Evolutionary conservation across 1,140 invertebrate genomes (phyloP), one percentile per base, ranked within the genome.

Genomic region (Kradibia gibbosae): DNA sequence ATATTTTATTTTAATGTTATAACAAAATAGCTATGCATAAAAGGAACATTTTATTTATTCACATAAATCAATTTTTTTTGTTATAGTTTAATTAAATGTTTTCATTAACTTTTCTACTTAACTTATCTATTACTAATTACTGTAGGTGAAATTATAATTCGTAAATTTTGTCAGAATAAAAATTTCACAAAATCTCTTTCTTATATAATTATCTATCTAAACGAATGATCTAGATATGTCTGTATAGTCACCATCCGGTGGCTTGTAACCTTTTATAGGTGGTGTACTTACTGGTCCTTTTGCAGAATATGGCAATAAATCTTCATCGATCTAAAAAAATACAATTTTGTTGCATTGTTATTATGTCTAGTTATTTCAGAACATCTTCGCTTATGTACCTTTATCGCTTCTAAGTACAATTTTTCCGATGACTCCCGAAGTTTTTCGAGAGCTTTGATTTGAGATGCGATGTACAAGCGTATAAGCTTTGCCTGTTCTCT

Each of bases 171-270:
- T 65, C 11, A 15, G 0, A 22, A 1, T n/a, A 67, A 15, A n/a
- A 22, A 36, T 8, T 39, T 4, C 31, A 62, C 0, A 5, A 28
- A 15, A 34, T 34, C 28, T 0, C 0, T 72, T 72, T 55, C 36
- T 55, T 0, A 0, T 25, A 10, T 36, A 22, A n/a, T 25, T 11
- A 7, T 36, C 13, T 83, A 90, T 88, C 74, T 87, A 89, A 0
- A 84, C 84, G 57, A 81, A 98, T 88, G 96, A 96, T 90, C 94
- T 95, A 0, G 96, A 94, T 31, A 95, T 91, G 87, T 97, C 95
- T n/a, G 93, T 88, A 86, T 97, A 97, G 86, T 97, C 96, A 31
- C 97, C 97, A 91, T 98, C 97, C 0, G 95, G 95, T 78, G 92
- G 92, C 3, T 93, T 92, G 88, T 97, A 98, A 83, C 94, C 92